A percentile compares a stretch with the other conserved stretches of the same genome.
phyloP scores from a whole-genome alignment of 2,797 vertebrate genomes.

The Cryptoblepharus egeriae region DNA sequence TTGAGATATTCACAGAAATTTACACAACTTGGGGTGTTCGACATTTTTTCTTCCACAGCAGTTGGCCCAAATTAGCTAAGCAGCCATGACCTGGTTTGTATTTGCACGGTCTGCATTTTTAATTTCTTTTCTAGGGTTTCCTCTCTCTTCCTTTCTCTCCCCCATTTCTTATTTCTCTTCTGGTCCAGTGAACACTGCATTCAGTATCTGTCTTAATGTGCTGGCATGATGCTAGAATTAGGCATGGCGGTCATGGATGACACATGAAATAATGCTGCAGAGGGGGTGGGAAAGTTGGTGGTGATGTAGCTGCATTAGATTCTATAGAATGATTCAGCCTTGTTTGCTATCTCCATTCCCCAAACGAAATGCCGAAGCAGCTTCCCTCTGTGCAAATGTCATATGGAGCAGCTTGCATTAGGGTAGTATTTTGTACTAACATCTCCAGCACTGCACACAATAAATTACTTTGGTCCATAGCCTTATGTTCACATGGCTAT shows the following conservation, averaged over 20 bases:
- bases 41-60: conserved; percentile 99
- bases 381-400: conserved; percentile 51
- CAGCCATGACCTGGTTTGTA: conserved; percentile 99
- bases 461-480: conserved; percentile 43
- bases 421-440: conserved; percentile 36
- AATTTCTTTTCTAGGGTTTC: conserved; percentile 86
- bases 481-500: background rate
- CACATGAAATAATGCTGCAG: conserved; percentile 99
- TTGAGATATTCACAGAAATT: conserved; percentile 94
- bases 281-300: conserved; percentile 71
- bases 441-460: conserved; percentile 34
- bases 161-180: conserved; percentile 87
- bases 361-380: conserved; percentile 62
- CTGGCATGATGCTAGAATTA: conserved; percentile 99
- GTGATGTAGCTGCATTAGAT: conserved; percentile 66
- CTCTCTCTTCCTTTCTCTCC: conserved; percentile 57
- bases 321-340: conserved; percentile 62
- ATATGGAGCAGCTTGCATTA: conserved; percentile 33
- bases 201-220: conserved; percentile 99
- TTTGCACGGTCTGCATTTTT: conserved; percentile 99
- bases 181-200: conserved; percentile 99
- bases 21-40: conserved; percentile 99
- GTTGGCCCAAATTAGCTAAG: conserved; percentile 99
- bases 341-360: conserved; percentile 34
- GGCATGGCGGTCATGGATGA: conserved; percentile 97